A percentile compares a stretch with the other conserved stretches of the same genome.
These are phyloP conservation scores for Herpailurus yagouaroundi DNA, from an alignment of 2,113 vertebrate species.

Conservation along the genomic window DNA sequence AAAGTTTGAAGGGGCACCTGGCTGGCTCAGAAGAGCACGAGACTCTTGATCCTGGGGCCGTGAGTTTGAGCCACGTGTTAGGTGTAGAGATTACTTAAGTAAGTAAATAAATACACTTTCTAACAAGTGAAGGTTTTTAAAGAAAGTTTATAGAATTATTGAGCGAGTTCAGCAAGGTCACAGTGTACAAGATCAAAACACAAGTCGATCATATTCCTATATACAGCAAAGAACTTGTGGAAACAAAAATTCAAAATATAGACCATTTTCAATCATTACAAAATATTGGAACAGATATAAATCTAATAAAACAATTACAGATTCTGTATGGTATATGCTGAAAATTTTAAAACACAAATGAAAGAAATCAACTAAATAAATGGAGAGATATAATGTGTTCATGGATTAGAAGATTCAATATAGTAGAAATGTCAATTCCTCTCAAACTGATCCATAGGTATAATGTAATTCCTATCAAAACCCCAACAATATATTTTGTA, in stretches of 20 bases:
- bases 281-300: neutral
- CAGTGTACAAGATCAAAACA: neutral
- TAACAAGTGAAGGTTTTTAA: neutral
- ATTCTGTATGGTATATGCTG: neutral
- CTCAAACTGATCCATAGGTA: neutral
- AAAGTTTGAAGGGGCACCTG: neutral
- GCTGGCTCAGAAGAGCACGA: neutral
- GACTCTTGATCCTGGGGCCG: neutral
- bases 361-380: neutral
- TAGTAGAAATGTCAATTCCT: neutral
- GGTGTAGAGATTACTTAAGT: neutral
- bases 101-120: neutral
- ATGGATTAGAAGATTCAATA: neutral
- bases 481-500: neutral
- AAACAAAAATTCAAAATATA: constrained; percentile 6
- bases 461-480: neutral
- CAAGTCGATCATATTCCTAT: neutral
- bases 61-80: neutral
- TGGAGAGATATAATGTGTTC: neutral
- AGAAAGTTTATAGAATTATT: constrained; percentile 6
- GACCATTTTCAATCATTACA: neutral
- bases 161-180: neutral
- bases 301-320: neutral
- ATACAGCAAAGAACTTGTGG: neutral
- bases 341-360: constrained; percentile 16